Conservation (phyloP, 2,888 invertebrate species). For the Lasioglossum vierecki region DNA sequence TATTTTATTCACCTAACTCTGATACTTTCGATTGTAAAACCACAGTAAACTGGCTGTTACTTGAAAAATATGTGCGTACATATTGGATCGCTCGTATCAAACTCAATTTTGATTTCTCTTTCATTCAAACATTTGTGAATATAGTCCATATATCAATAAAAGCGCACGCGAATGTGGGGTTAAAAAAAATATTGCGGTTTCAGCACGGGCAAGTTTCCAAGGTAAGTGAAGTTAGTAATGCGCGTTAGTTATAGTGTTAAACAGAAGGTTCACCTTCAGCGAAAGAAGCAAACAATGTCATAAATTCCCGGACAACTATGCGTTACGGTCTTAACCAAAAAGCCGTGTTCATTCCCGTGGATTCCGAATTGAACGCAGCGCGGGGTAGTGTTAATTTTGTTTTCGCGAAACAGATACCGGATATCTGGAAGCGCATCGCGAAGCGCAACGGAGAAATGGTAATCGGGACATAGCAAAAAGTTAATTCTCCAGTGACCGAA, state of each 20-base stretch:
- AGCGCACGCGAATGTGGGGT: neutral
- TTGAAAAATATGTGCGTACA: neutral
- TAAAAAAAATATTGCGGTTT: too few species aligned
- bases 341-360: neutral
- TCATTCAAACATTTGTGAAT: neutral
- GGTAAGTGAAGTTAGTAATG: too few species aligned
- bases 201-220: too few species aligned
- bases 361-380: neutral
- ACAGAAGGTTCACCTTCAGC: neutral
- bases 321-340: neutral
- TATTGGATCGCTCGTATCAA: neutral
- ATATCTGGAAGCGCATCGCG: constrained; percentile 7
- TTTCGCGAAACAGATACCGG: constrained; percentile 27
- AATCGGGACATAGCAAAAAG: constrained; percentile 46
- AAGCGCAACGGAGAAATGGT: constrained; percentile 31
- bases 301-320: neutral
- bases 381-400: neutral
- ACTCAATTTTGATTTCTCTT: neutral
- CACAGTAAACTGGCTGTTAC: neutral
- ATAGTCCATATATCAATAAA: neutral
- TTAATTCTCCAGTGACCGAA: constrained; percentile 54
- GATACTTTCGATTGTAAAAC: neutral
- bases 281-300: neutral
- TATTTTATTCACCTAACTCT: neutral
- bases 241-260: neutral